phyloP scores from a whole-genome alignment of 2,797 vertebrate species.

The Phoebastria nigripes region DNA sequence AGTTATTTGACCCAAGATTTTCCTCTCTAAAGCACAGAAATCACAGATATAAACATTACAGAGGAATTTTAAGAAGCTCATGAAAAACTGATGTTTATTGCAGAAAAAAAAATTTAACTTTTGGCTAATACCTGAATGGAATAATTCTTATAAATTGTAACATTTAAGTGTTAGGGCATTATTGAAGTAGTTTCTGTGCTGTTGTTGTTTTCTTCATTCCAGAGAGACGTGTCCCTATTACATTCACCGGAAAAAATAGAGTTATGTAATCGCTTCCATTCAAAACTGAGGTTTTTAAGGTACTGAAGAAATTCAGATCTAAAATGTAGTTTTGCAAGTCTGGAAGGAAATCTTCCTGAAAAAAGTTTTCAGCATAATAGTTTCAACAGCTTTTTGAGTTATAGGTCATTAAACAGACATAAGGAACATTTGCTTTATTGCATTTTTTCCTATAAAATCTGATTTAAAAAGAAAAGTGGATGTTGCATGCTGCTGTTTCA shows the following conservation, averaged over 20 bases:
- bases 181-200: not conserved
- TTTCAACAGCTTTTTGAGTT: not conserved
- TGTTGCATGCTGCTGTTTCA: not conserved
- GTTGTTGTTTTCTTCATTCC: not conserved
- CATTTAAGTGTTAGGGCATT: not conserved
- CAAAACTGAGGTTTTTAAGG: not conserved
- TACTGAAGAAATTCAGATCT: not conserved
- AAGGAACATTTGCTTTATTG: not conserved
- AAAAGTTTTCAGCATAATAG: not conserved
- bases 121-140: not conserved
- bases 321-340: not conserved
- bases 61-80: not conserved
- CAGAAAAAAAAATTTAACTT: not conserved
- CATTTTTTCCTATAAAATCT: not conserved
- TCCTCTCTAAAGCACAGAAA: not conserved
- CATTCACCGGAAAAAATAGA: not conserved
- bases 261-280: not conserved
- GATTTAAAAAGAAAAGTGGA: not conserved
- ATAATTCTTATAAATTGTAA: not conserved
- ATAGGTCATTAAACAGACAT: not conserved
- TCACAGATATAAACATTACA: not conserved
- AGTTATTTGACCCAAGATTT: not conserved
- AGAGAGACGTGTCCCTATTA: not conserved
- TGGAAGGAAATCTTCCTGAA: not conserved
- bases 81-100: not conserved